Base-by-base conservation (phyloP, 2,797 vertebrate species). In the Babyrousa celebensis region DNA sequence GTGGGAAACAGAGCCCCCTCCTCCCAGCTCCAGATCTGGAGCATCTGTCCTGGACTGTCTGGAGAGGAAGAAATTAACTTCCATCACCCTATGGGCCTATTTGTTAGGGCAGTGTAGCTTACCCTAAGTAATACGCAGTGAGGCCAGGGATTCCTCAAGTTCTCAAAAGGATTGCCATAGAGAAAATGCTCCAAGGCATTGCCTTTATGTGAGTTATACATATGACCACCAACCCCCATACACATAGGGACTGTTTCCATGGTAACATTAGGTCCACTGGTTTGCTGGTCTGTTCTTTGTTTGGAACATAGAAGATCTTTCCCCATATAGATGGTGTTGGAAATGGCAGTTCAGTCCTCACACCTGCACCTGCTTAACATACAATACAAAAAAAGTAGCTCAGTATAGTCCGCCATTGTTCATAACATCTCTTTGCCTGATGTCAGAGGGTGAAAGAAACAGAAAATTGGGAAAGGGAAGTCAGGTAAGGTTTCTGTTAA, bases 391-490 rank as follows among this genome's bases (percentile, higher is more conserved):
- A 83, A 43, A 60, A 65, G n/a, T 14, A n/a, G 54, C 40, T 78
- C 32, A 56, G 29, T 60, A 32, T 20, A 17, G 29, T 12, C n/a
- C 29, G 54, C 75, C 9, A 4, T 75, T 75, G n/a, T 84, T 40
- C 96, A 70, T 60, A 32, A 60, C 15, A 52, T 71, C 18, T 56
- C n/a, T 88, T 85, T 70, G 52, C 43, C 6, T 40, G 27, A 20
- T 60, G 9, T 71, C 12, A 62, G 79, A 71, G n/a, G 25, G 60
- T 36, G 63, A 92, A 95, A 63, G 71, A 79, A 63, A 88, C 5
- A 93, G 79, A 91, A 92, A 86, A 85, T 17, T 62, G 40, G 52
- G 72, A 93, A 85, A 60, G 54, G 32, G 75, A 74, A 78, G 75
- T 75, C 80, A 87, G 77, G 80, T 15, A 29, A 3, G 12, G 48